Base-by-base conservation (phyloP, 2,888 invertebrate genomes). In the Metallyticus violacea region DNA sequence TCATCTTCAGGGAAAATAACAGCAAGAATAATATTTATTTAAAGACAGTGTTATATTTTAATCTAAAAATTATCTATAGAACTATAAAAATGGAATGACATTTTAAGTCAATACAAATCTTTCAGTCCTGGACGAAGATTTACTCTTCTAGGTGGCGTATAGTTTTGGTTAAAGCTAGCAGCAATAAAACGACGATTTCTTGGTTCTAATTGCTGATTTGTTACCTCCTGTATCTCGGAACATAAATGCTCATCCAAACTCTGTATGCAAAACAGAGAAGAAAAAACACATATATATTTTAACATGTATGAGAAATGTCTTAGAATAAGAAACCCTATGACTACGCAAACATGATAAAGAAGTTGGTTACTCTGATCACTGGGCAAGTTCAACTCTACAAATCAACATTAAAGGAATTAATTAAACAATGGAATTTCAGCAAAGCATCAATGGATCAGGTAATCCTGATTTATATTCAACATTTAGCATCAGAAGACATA, bases 191-290 rank as follows among this genome's bases (percentile, higher is more conserved):
- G 81, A n/a, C 29, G 83, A 83, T 83, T 83, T 77, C 86, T 78
- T 9, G 86, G 85, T 25, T 81, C 76, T 29, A 27, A 15, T 28
- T 40, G 85, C 15, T 77, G 40, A 26, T 22, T n/a, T 6, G 26
- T 22, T 25, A 30, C 29, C 7, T 26, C 30, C 29, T 76, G 26
- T 62, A 91, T 91, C 89, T 92, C 91, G 62, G 88, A 87, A 88
- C 91, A 91, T 25, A 92, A 88, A 76, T 92, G 91, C n/a, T 91
- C 90, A 85, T 92, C 92, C 77, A 93, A 88, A 15, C 90, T 91
- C 93, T 93, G 86, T 86, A 91, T 90, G 88, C 88, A 88, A 85
- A 86, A 88, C 27, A 76, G 7, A 25, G 4, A 80, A 22, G 7
- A 79, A 26, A 26, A 77, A 7, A 1, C 78, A n/a, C 86, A 85